These are phyloP conservation scores for Aptenodytes patagonicus DNA, from an alignment of 2,113 vertebrate species.

Conservation along the genomic window DNA sequence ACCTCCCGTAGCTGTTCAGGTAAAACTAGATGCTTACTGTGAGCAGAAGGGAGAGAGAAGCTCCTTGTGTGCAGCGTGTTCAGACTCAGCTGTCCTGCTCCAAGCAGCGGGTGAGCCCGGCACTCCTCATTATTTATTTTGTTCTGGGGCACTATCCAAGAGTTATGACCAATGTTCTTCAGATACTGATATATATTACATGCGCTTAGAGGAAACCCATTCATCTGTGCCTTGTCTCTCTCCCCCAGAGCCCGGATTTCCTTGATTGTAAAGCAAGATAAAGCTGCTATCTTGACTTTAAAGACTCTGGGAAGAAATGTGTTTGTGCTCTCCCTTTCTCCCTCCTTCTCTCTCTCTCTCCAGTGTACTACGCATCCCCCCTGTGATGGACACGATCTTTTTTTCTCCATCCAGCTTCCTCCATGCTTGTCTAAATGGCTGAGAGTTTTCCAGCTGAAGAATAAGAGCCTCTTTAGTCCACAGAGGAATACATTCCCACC, in stretches of 20 bases:
- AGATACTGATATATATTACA: conserved; percentile 60
- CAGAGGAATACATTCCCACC: not conserved
- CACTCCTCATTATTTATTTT: conserved; percentile 54
- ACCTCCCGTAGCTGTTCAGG: not conserved
- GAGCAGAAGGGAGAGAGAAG: not conserved
- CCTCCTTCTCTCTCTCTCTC: not conserved
- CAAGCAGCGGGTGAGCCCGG: not conserved
- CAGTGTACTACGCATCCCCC: not conserved
- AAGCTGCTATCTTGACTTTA: conserved; percentile 56
- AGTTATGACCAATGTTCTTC: conserved; percentile 59
- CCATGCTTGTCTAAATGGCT: not conserved
- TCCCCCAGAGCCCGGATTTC: conserved; percentile 50
- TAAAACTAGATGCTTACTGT: not conserved
- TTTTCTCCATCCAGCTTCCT: not conserved
- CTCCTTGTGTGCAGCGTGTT: not conserved
- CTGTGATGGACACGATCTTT: not conserved
- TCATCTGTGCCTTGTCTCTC: conserved; percentile 48
- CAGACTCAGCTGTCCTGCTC: not conserved
- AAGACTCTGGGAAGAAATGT: conserved; percentile 64
- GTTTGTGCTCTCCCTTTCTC: not conserved
- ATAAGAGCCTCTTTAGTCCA: not conserved
- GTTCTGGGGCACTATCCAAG: conserved; percentile 50
- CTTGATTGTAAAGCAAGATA: conserved; percentile 53
- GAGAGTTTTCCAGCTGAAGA: not conserved
- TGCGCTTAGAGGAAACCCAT: conserved; percentile 60